Evolutionary conservation across 2,888 invertebrate species (phyloP).

Genomic region (Ptilodon capucinus): DNA sequence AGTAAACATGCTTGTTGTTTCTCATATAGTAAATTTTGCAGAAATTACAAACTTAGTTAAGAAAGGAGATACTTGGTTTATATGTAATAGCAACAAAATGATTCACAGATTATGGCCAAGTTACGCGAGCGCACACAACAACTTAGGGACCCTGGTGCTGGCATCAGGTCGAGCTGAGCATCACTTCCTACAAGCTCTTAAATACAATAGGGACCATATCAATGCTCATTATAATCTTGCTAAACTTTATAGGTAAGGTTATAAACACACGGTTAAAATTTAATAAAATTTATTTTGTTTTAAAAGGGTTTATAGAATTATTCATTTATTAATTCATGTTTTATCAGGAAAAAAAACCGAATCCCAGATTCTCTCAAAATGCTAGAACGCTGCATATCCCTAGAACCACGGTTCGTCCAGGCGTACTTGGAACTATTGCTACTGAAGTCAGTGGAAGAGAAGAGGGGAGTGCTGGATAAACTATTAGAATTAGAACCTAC

Average conservation of each 20-base stretch:
- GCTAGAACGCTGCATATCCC: conserved; percentile 85
- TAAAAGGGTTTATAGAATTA: no score
- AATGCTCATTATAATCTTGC: conserved; percentile 94
- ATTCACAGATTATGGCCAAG: conserved; percentile 89
- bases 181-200: conserved; percentile 89
- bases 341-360: conserved; percentile 84
- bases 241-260: conserved; percentile 87
- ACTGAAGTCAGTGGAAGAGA: conserved; percentile 76
- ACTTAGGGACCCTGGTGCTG: conserved; percentile 90
- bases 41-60: no score
- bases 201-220: conserved; percentile 88
- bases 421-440: conserved; percentile 87
- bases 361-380: conserved; percentile 85
- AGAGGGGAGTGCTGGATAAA: conserved; percentile 82
- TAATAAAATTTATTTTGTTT: no score
- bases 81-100: not conserved
- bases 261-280: no score
- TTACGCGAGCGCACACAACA: conserved; percentile 94
- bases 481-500: conserved; percentile 85
- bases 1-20: no score
- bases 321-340: no score
- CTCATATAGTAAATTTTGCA: no score
- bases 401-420: conserved; percentile 87
- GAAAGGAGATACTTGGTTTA: no score
- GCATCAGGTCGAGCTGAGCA: conserved; percentile 87